Conservation (phyloP, 2,113 vertebrate genomes). For the Solea senegalensis region DNA sequence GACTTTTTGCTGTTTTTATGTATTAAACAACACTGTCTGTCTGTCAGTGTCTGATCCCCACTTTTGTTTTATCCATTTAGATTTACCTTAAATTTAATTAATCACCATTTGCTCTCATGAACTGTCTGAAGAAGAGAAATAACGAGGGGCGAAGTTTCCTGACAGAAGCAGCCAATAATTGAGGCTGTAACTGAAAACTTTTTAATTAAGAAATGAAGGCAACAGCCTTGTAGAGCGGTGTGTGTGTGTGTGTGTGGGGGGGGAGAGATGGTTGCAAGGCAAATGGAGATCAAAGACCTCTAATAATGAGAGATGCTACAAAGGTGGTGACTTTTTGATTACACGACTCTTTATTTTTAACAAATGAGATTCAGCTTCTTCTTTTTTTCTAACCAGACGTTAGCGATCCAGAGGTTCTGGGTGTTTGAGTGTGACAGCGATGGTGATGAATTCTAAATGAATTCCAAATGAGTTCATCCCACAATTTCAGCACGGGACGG, state of each 20-base stretch:
- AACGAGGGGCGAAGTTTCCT: no score
- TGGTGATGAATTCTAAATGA: conserved; percentile 53
- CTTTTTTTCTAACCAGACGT: conserved; percentile 24
- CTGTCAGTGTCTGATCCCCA: not conserved
- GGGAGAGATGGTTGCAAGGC: not conserved
- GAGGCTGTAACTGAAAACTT: conserved; percentile 5
- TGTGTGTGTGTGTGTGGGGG: no score
- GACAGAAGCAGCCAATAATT: not conserved
- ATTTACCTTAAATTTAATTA: not conserved
- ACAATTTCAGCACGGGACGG: conserved; percentile 33
- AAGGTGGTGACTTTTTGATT: conserved; percentile 14
- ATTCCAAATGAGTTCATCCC: conserved; percentile 52
- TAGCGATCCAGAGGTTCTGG: conserved; percentile 22
- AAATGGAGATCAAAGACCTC: conserved; percentile 25
- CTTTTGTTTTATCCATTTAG: not conserved
- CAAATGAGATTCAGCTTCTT: conserved; percentile 21
- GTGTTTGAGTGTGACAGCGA: conserved; percentile 42
- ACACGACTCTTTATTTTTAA: conserved; percentile 26
- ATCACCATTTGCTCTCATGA: conserved; percentile 1
- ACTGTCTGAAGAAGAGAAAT: not conserved
- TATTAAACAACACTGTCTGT: no score
- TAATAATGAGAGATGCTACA: not conserved
- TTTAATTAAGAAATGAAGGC: conserved; percentile 10
- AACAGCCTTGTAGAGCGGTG: not conserved
- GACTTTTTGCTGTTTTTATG: no score